A percentile compares a stretch with the other conserved stretches of the same genome.
phyloP scores from a whole-genome alignment of 2,113 vertebrate genomes.

The Mesitornis unicolor region DNA sequence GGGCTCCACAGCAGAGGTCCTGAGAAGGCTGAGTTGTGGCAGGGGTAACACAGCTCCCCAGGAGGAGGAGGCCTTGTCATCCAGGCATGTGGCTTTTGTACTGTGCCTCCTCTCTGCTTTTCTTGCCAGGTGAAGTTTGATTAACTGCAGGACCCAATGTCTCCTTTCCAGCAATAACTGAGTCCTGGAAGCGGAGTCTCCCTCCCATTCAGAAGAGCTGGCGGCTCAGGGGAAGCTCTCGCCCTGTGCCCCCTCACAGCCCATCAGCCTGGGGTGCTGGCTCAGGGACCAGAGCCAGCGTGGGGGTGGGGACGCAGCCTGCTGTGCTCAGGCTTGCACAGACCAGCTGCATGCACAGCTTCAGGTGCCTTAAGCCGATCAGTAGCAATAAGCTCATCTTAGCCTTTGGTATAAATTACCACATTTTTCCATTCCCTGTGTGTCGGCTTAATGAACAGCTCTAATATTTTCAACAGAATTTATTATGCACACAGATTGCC shows the following conservation, averaged over 20 bases:
- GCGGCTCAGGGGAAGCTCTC: neutral
- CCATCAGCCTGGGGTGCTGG: neutral
- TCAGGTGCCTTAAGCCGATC: neutral
- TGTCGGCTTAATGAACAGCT: neutral
- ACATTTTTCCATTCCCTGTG: neutral
- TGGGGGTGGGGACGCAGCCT: neutral
- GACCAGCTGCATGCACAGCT: neutral
- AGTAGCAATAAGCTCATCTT: neutral
- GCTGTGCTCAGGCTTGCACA: neutral
- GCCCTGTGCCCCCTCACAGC: neutral
- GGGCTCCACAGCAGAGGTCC: neutral
- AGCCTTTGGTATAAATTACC: neutral
- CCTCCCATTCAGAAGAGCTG: neutral
- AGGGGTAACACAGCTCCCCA: neutral
- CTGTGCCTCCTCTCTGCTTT: neutral
- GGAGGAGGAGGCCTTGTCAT: neutral
- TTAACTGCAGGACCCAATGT: neutral
- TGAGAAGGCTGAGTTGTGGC: neutral
- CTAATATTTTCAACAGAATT: constrained; percentile 2
- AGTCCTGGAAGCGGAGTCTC: neutral
- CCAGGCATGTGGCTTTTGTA: neutral
- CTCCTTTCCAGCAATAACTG: neutral
- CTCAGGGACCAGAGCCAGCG: neutral
- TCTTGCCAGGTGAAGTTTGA: neutral
- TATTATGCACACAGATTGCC: constrained; percentile 9